Conservation (phyloP, 2,888 invertebrate genomes). For the Acanthosepion lycidas region DNA sequence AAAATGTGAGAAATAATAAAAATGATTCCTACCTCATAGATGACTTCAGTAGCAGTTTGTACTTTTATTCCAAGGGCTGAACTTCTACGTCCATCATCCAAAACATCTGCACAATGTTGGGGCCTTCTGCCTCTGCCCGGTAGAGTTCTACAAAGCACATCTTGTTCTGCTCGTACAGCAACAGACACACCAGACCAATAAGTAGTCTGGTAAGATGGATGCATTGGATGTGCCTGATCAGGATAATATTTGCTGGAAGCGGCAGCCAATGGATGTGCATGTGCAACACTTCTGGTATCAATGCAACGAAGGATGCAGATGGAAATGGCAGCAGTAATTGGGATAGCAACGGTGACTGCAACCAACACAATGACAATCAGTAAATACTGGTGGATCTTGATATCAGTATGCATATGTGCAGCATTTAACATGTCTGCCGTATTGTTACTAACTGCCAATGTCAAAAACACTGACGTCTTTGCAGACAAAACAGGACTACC, state of each 20-base stretch:
- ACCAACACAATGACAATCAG: constrained; percentile 21
- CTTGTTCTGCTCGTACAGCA: no score
- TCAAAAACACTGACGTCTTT: constrained; percentile 18
- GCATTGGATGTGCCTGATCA: neutral
- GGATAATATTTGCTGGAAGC: neutral
- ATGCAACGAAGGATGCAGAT: constrained; percentile 23
- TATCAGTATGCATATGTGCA: neutral
- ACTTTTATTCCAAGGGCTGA: no score
- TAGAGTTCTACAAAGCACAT: no score
- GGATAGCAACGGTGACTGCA: neutral
- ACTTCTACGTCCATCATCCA: no score
- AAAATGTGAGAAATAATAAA: no score
- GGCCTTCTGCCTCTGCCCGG: no score
- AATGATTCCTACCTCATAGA: neutral
- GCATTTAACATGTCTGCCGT: neutral
- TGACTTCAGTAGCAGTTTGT: neutral
- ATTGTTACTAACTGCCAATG: constrained; percentile 4
- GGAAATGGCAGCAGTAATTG: constrained; percentile 11
- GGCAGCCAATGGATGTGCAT: neutral
- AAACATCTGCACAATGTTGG: no score
- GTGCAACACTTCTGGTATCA: constrained; percentile 33
- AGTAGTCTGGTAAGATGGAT: neutral
- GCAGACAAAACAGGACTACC: neutral
- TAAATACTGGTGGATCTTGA: constrained; percentile 33
- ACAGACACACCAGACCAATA: neutral